These are phyloP conservation scores for Aphelinus atriplicis DNA, from an alignment of 1,140 invertebrate genomes.

Conservation along the genomic window DNA sequence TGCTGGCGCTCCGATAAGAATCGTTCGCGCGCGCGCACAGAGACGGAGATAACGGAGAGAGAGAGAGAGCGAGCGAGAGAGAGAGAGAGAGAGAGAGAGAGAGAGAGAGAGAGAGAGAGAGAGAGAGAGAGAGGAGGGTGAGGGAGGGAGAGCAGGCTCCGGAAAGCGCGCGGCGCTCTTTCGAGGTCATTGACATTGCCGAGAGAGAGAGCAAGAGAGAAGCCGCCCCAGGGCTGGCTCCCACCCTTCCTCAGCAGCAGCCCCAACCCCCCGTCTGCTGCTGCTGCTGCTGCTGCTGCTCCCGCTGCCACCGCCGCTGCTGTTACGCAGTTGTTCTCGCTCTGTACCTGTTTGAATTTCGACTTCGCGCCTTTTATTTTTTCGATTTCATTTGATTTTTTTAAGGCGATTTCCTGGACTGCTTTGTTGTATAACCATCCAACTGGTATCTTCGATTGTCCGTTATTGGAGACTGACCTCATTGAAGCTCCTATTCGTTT, in stretches of 20 bases:
- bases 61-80: not conserved
- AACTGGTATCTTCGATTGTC: too few relatives aligned
- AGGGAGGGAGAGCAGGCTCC: not conserved
- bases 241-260: not conserved
- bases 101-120: conserved; percentile 13
- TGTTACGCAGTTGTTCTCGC: not conserved
- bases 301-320: not conserved
- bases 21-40: not conserved
- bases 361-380: not conserved
- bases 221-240: conserved; percentile 10
- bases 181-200: conserved; percentile 36
- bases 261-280: not conserved
- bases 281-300: not conserved
- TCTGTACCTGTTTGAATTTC: not conserved
- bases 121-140: conserved; percentile 13
- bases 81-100: not conserved
- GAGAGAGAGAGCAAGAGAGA: not conserved
- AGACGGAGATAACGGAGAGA: conserved; percentile 22
- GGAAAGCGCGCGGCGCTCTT: conserved; percentile 13
- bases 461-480: too few relatives aligned
- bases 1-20: conserved; percentile 23
- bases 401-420: too few relatives aligned
- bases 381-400: conserved; percentile 10
- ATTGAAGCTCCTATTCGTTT: too few relatives aligned
- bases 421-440: too few relatives aligned